Evolutionary conservation across 2,113 vertebrate genomes (phyloP), one percentile per base, ranked within the genome.

Genomic region (Nyctibius bracteatus): DNA sequence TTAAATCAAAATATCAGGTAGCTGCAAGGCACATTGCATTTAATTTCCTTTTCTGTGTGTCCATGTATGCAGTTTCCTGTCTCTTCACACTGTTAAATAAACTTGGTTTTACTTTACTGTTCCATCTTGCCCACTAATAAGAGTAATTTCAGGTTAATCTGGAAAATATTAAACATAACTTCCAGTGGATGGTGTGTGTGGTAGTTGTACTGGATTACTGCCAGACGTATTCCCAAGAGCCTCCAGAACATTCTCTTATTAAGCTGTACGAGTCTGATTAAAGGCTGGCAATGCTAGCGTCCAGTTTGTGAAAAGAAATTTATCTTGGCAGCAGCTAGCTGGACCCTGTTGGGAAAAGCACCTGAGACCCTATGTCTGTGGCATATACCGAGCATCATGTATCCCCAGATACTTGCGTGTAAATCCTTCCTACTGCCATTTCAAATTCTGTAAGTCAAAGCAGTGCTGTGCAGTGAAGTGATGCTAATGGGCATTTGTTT

Each of bases 201-300:
- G 93, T 24, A 79, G 81, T 28, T 52, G 52, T 25, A n/a, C 78
- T 96, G 94, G 94, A 81, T 82, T 87, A 37, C 81, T 87, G 91
- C 86, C 96, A 96, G 70, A 91, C 39, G 23, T 33, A 85, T 79
- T 52, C 84, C 89, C 93, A 13, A n/a, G 91, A 92, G 91, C 73
- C 63, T 92, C 61, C 81, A 91, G 47, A 86, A 94, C 57, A 82
- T 94, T 89, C 86, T 44, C 47, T 61, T 79, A 75, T 72, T 92
- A 96, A 97, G 91, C 86, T 94, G 57, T 10, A 19, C 22, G 57
- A 92, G 61, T 89, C 86, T 92, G 93, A 95, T 84, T 96, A 96
- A 96, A 86, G 92, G 67, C 70, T 91, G 66, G 77, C 73, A 81
- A 68, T 21, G 44, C 31, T 55, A 74, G 52, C 1, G 7, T 81